These are phyloP conservation scores for Pyrgus malvae DNA, from an alignment of 2,888 invertebrate species.

Conservation along the genomic window DNA sequence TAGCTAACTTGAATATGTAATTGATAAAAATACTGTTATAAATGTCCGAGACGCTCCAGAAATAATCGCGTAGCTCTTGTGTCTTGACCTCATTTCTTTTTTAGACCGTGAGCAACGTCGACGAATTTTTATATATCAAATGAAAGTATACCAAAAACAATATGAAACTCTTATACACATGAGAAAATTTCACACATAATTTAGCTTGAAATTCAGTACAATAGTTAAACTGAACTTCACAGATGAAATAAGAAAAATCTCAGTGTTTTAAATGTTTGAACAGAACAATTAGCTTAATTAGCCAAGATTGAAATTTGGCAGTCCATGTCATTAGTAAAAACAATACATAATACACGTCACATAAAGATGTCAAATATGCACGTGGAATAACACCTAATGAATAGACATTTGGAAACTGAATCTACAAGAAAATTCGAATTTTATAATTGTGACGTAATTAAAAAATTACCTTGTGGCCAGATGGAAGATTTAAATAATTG, in stretches of 20 bases:
- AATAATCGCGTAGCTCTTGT: constrained; percentile 48
- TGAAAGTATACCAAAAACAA: constrained; percentile 26
- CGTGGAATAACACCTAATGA: not conserved
- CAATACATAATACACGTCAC: too few relatives aligned
- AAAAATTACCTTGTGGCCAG: not conserved
- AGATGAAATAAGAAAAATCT: not conserved
- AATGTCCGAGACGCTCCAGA: constrained; percentile 38
- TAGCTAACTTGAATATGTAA: constrained; percentile 30
- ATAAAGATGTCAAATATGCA: too few relatives aligned
- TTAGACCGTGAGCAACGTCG: constrained; percentile 47
- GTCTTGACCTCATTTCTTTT: constrained; percentile 69
- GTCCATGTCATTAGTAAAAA: too few relatives aligned
- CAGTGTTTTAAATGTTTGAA: not conserved
- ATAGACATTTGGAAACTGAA: too few relatives aligned
- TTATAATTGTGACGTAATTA: constrained; percentile 4
- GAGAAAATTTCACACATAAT: constrained; percentile 22
- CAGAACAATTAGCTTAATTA: not conserved
- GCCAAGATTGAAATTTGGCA: not conserved
- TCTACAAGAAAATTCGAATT: not conserved
- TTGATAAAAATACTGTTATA: constrained; percentile 31
- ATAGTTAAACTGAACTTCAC: not conserved
- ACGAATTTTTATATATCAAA: constrained; percentile 34
- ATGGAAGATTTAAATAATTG: constrained; percentile 44
- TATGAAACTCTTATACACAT: constrained; percentile 12
- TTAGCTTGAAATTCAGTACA: not conserved